These are phyloP conservation scores for Drosophila demipolita DNA, from an alignment of 2,888 invertebrate genomes.

Conservation along the genomic window DNA sequence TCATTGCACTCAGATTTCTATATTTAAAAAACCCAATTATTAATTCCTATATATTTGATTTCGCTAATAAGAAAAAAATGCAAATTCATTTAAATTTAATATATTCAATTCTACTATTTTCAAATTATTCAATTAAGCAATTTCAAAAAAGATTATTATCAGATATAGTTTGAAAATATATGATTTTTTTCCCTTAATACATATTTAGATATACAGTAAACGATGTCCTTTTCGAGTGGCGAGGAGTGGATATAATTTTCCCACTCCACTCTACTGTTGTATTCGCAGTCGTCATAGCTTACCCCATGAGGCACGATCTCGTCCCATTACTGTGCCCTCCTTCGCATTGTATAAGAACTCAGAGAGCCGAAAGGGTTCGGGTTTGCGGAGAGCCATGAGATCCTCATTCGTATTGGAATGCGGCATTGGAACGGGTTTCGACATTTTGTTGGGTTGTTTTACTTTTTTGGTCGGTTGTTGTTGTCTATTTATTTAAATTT, in stretches of 20 bases:
- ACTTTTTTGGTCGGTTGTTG: constrained; percentile 3
- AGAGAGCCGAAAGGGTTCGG: constrained; percentile 79
- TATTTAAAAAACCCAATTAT: too few relatives aligned
- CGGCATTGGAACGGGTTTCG: constrained; percentile 77
- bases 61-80: too few relatives aligned
- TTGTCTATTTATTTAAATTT: constrained; percentile 17
- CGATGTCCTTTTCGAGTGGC: not conserved
- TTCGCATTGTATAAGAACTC: constrained; percentile 86
- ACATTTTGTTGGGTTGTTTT: constrained; percentile 75
- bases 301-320: constrained; percentile 89
- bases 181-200: not conserved
- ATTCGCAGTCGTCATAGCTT: constrained; percentile 80
- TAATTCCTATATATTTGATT: too few relatives aligned
- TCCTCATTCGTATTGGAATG: constrained; percentile 78
- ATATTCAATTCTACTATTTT: too few relatives aligned
- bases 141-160: too few relatives aligned
- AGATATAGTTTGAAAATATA: not conserved
- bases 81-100: too few relatives aligned
- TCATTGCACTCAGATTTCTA: too few relatives aligned
- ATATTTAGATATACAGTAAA: not conserved
- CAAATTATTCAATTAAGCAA: too few relatives aligned
- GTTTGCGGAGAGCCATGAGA: constrained; percentile 76
- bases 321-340: constrained; percentile 87
- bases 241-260: not conserved
- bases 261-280: not conserved